These are phyloP conservation scores for Alcedo quadribrachys DNA, from an alignment of 2,797 vertebrate species.

Conservation along the genomic window DNA sequence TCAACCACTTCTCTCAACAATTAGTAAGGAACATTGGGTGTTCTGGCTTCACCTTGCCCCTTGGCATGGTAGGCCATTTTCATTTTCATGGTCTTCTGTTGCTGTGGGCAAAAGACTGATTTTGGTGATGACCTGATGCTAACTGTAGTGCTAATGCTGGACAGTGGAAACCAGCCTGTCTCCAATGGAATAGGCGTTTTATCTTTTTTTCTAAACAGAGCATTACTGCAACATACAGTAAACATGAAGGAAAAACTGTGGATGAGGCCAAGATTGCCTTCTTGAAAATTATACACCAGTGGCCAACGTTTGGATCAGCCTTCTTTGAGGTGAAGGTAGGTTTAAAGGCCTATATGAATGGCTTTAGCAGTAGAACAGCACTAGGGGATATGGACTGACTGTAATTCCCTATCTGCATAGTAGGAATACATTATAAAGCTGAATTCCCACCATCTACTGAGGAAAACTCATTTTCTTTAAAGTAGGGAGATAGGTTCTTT, in stretches of 20 bases:
- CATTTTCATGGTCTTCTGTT: neutral
- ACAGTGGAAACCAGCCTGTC: neutral
- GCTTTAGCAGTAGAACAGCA: neutral
- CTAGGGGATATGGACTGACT: neutral
- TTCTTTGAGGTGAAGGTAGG: slow-evolving; percentile 98
- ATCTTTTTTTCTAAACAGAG: slow-evolving; percentile 72
- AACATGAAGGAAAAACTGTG: slow-evolving; percentile 81
- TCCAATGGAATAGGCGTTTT: neutral
- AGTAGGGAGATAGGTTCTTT: neutral
- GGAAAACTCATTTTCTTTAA: neutral
- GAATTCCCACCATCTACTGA: neutral
- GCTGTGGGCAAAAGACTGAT: neutral
- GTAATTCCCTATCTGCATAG: neutral
- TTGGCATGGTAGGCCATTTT: neutral
- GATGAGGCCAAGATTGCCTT: slow-evolving; percentile 90
- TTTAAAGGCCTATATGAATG: neutral
- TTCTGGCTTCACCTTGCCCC: neutral
- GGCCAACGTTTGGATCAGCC: slow-evolving; percentile 94
- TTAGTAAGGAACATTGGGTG: neutral
- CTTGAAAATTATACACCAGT: slow-evolving; percentile 86
- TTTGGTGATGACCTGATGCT: neutral
- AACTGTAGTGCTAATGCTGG: neutral
- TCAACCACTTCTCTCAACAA: neutral
- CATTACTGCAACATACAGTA: slow-evolving; percentile 82
- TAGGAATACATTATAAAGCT: neutral